These are phyloP conservation scores for Unio pictorum DNA, from an alignment of 2,888 invertebrate genomes.

Conservation along the genomic window DNA sequence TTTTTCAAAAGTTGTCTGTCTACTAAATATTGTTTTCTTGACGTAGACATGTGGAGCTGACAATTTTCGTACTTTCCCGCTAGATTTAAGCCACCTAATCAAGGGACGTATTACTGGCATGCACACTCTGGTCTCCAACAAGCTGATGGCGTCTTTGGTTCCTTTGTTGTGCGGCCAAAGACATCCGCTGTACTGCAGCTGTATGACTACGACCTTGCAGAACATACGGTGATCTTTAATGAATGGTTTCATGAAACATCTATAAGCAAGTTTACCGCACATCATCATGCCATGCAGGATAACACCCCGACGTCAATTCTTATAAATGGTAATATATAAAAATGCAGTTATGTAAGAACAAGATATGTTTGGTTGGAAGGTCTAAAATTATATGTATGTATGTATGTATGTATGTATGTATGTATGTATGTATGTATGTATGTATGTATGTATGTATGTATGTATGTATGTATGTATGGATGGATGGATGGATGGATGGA, in stretches of 20 bases:
- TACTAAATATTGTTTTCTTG: too few relatives aligned
- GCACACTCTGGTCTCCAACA: constrained; percentile 63
- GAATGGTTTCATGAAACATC: constrained; percentile 87
- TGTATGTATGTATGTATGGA: too few relatives aligned
- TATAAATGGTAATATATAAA: constrained; percentile 79
- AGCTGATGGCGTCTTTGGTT: constrained; percentile 60
- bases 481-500: too few relatives aligned
- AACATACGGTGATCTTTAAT: constrained; percentile 87
- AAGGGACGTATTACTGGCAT: constrained; percentile 66
- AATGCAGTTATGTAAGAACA: too few relatives aligned
- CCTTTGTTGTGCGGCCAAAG: constrained; percentile 76
- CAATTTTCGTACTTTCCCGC: too few relatives aligned
- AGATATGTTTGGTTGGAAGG: too few relatives aligned
- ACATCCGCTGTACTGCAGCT: constrained; percentile 86
- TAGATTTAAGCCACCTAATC: constrained; percentile 57
- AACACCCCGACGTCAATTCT: constrained; percentile 87
- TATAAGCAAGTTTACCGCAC: constrained; percentile 83
- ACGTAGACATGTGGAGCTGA: too few relatives aligned
- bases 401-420: too few relatives aligned
- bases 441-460: too few relatives aligned
- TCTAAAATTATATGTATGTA: too few relatives aligned
- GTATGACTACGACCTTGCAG: constrained; percentile 91
- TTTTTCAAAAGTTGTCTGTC: too few relatives aligned
- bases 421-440: too few relatives aligned
- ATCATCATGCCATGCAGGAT: constrained; percentile 86